Base-by-base conservation (phyloP, 2,113 vertebrate genomes). In the Dendropsophus ebraccatus region DNA sequence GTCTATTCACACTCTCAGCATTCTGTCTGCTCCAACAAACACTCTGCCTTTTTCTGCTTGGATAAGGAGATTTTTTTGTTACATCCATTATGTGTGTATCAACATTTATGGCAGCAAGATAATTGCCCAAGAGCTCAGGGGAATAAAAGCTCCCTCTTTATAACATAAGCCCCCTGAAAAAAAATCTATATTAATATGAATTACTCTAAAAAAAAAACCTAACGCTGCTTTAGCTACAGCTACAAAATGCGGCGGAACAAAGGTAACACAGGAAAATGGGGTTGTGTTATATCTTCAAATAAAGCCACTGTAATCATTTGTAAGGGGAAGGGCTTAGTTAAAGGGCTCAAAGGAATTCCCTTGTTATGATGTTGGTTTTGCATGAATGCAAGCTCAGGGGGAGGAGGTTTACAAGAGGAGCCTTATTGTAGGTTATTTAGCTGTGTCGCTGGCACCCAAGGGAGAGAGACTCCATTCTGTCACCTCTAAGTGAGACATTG, bases 41-140 rank as follows among this genome's bases (percentile, higher is more conserved):
- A 93, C 90, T 92, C 92, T 88, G 92, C 91, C 88, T 93, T 94
- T 81, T 94, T 94, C 92, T 94, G 93, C 92, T 93, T 92, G 90
- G 92, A 91, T 94, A 93, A 95, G 94, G 92, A 91, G 92, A 91
- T 92, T 94, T 93, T 93, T 92, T 90, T 92, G 92, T 93, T 94
- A 93, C 92, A 94, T 94, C 92, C 92, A 94, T 95, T 94, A 94
- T 93, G 93, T 92, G 91, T 92, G 84, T 92, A 94, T 94, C 94
- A 94, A 95, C 94, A 93, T 95, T 95, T 94, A 95, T 93, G 92
- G 94, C 93, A 93, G 91, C 90, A 92, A 94, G 92, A 94, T 94
- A 94, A 95, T 94, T 94, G 93, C 92, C 91, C 90, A 90, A 94
- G 93, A 93, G 91, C 94, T 94, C 90, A 85, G 85, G 92, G 91